Evolutionary conservation across 1,140 invertebrate species (phyloP).

Genomic region (Cydia splendana): DNA sequence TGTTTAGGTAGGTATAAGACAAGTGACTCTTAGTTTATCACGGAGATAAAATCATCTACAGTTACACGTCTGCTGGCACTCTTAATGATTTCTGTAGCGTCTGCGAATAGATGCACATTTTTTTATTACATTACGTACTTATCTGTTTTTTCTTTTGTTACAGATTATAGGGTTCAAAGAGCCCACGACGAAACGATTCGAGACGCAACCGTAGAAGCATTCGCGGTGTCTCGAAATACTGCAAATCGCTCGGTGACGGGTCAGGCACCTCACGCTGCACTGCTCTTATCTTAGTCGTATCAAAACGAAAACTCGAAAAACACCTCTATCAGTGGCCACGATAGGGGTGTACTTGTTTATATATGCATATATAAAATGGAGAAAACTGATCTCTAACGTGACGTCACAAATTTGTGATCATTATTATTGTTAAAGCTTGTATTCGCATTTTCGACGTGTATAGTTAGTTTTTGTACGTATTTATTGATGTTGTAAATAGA

Average conservation of each 20-base stretch:
- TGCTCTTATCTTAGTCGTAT: constrained; percentile 66
- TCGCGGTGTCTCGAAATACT: constrained; percentile 63
- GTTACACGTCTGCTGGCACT: too few species aligned
- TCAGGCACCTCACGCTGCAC: constrained; percentile 67
- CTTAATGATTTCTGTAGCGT: too few species aligned
- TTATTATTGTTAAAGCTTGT: constrained; percentile 45
- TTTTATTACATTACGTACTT: background rate
- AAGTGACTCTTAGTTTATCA: too few species aligned
- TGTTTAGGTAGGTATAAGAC: too few species aligned
- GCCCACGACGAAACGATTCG: constrained; percentile 73
- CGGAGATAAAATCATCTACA: too few species aligned
- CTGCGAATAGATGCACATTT: too few species aligned
- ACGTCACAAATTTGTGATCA: constrained; percentile 75
- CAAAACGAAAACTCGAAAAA: constrained; percentile 59
- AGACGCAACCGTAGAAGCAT: constrained; percentile 52
- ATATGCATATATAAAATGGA: constrained; percentile 75
- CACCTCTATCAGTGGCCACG: constrained; percentile 74
- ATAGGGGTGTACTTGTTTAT: constrained; percentile 61
- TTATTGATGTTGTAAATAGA: constrained; percentile 38
- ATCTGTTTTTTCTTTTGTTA: constrained; percentile 52
- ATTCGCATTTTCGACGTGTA: constrained; percentile 57
- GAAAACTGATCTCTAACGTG: constrained; percentile 74
- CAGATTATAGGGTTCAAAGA: constrained; percentile 63
- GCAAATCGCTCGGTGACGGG: constrained; percentile 70
- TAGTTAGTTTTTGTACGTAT: constrained; percentile 50